Conservation (phyloP, 1,140 invertebrate genomes). For the Drosophila kepulauana region DNA sequence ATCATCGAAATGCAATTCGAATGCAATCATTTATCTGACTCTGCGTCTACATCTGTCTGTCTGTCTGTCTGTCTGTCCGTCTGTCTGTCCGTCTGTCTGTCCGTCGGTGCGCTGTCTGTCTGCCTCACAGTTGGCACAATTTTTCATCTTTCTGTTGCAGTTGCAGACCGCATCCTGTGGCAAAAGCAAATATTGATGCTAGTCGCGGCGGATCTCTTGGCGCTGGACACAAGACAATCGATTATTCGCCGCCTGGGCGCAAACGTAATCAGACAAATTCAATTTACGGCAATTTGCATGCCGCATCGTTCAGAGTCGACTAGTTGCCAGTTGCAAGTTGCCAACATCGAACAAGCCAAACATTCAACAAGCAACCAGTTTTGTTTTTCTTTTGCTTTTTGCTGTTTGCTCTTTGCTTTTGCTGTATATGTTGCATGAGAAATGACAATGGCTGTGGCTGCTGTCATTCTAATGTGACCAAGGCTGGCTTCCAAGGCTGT, state of each 20-base stretch:
- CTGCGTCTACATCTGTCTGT: slow-evolving; percentile 5
- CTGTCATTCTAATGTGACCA: slow-evolving; percentile 77
- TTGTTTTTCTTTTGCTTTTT: background rate
- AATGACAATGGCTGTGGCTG: slow-evolving; percentile 74
- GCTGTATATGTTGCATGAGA: slow-evolving; percentile 55
- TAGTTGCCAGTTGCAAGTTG: slow-evolving; percentile 28
- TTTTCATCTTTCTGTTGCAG: slow-evolving; percentile 58
- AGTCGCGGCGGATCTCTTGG: slow-evolving; percentile 18
- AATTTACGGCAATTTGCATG: slow-evolving; percentile 83
- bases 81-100: slow-evolving; percentile 17
- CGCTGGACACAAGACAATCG: slow-evolving; percentile 65
- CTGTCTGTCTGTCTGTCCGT: slow-evolving; percentile 13
- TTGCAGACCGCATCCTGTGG: slow-evolving; percentile 32
- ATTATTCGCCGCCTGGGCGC: slow-evolving; percentile 59
- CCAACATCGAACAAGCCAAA: slow-evolving; percentile 20
- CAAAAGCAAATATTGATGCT: slow-evolving; percentile 70
- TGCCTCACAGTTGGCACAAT: slow-evolving; percentile 58
- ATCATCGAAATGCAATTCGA: slow-evolving; percentile 82
- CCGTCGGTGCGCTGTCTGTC: slow-evolving; percentile 18
- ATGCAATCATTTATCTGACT: slow-evolving; percentile 78
- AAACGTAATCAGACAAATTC: slow-evolving; percentile 83
- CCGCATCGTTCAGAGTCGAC: slow-evolving; percentile 27
- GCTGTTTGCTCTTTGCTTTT: background rate
- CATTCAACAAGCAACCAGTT: slow-evolving; percentile 10
- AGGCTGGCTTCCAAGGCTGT: slow-evolving; percentile 68